Conservation (phyloP, 2,797 vertebrate genomes). For the Discoglossus pictus region DNA sequence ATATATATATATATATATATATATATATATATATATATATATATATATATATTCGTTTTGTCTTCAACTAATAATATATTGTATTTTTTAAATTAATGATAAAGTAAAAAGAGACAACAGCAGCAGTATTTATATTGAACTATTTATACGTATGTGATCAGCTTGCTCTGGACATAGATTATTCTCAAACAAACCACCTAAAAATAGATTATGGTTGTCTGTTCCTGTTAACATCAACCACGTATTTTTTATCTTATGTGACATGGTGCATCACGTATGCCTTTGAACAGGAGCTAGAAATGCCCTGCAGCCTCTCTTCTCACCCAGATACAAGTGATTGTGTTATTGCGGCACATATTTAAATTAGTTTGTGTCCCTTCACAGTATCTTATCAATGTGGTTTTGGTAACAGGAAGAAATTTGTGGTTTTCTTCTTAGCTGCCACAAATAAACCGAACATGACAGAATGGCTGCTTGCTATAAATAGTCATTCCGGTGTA, state of each 20-base stretch:
- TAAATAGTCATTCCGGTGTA: conserved; percentile 90
- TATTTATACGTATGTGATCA: conserved; percentile 56
- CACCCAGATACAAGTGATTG: conserved; percentile 44
- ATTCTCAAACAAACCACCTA: conserved; percentile 56
- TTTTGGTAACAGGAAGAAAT: conserved; percentile 79
- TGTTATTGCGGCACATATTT: conserved; percentile 54
- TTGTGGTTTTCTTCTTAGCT: conserved; percentile 76
- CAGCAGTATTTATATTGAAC: conserved; percentile 32
- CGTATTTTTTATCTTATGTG: conserved; percentile 41
- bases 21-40: too few species aligned
- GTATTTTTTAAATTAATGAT: too few species aligned
- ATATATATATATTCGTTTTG: too few species aligned
- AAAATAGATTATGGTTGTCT: conserved; percentile 67
- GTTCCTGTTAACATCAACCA: conserved; percentile 61
- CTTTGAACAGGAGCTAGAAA: conserved; percentile 32
- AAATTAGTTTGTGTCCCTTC: conserved; percentile 62
- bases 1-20: too few species aligned
- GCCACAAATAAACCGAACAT: conserved; percentile 85
- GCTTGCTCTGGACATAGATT: conserved; percentile 58
- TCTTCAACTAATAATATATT: too few species aligned
- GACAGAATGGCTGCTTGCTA: conserved; percentile 82
- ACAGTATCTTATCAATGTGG: conserved; percentile 71
- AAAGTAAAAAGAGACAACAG: too few species aligned
- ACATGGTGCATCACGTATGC: conserved; percentile 47
- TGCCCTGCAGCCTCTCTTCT: conserved; percentile 47